phyloP scores from a whole-genome alignment of 2,113 vertebrate genomes.

The Cairina moschata region DNA sequence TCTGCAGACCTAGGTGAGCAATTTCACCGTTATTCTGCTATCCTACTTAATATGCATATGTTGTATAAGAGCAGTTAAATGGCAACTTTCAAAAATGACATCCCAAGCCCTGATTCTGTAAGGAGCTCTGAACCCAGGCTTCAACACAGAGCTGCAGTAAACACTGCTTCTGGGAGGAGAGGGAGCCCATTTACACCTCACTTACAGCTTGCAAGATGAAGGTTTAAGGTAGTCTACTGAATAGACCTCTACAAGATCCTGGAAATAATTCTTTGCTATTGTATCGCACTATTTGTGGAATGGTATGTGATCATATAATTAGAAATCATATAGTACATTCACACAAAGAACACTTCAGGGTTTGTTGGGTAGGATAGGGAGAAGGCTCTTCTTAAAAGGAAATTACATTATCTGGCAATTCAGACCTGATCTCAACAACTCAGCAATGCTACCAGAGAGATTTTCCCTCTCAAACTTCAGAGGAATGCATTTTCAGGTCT shows the following conservation, averaged over 20 bases:
- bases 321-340: constrained; percentile 49
- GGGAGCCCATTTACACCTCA: constrained; percentile 16
- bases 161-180: background rate
- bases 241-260: constrained; percentile 36
- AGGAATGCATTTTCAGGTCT: background rate
- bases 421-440: constrained; percentile 11
- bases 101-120: background rate
- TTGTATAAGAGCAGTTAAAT: constrained; percentile 37
- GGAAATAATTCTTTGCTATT: constrained; percentile 68
- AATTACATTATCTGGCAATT: constrained; percentile 31
- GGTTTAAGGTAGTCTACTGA: constrained; percentile 48
- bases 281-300: constrained; percentile 50
- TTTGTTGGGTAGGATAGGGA: background rate
- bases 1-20: constrained; percentile 64
- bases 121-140: background rate
- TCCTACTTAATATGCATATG: constrained; percentile 42
- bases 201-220: background rate
- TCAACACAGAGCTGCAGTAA: background rate
- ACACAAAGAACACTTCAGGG: constrained; percentile 44
- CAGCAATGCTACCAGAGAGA: background rate
- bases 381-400: background rate
- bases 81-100: constrained; percentile 42
- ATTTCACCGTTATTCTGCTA: constrained; percentile 48
- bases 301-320: constrained; percentile 66
- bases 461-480: background rate